Conservation (phyloP, 1,140 invertebrate species). For the Drosophila murphyi region DNA sequence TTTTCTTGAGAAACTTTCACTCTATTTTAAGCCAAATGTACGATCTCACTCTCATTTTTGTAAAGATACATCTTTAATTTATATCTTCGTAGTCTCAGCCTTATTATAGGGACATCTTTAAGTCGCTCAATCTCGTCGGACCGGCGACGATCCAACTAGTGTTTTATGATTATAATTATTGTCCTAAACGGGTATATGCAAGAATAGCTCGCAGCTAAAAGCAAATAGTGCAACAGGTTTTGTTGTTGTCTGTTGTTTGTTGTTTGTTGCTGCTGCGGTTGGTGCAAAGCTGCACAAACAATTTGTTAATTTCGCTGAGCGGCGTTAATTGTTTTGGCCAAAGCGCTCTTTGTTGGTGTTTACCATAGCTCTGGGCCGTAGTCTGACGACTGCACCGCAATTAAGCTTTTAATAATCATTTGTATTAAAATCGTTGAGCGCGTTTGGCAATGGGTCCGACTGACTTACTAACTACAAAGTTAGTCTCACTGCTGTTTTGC, state of each 20-base stretch:
- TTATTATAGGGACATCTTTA: background rate
- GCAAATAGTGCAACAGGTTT: constrained; percentile 67
- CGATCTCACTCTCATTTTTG: too few species aligned
- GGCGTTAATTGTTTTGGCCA: constrained; percentile 72
- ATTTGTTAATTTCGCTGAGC: constrained; percentile 68
- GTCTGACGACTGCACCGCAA: constrained; percentile 47
- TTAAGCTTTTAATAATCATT: constrained; percentile 76
- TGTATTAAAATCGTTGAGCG: constrained; percentile 63
- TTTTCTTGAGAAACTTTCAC: too few species aligned
- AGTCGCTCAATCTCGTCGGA: background rate
- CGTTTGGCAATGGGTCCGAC: constrained; percentile 60
- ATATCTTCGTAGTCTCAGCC: too few species aligned
- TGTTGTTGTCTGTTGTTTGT: constrained; percentile 36
- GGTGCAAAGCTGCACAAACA: constrained; percentile 41
- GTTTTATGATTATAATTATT: constrained; percentile 21
- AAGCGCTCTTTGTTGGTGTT: constrained; percentile 44
- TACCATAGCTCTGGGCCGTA: constrained; percentile 3
- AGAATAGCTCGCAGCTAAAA: background rate
- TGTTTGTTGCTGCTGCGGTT: constrained; percentile 4
- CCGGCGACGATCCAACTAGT: too few species aligned
- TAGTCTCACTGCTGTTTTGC: constrained; percentile 45
- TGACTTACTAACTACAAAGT: too few species aligned
- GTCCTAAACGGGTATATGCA: constrained; percentile 1
- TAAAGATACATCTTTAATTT: too few species aligned
- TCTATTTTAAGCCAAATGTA: too few species aligned